Evolutionary conservation across 2,888 invertebrate species (phyloP), one percentile per base, ranked within the genome.

Genomic region (Volucella bombylans): DNA sequence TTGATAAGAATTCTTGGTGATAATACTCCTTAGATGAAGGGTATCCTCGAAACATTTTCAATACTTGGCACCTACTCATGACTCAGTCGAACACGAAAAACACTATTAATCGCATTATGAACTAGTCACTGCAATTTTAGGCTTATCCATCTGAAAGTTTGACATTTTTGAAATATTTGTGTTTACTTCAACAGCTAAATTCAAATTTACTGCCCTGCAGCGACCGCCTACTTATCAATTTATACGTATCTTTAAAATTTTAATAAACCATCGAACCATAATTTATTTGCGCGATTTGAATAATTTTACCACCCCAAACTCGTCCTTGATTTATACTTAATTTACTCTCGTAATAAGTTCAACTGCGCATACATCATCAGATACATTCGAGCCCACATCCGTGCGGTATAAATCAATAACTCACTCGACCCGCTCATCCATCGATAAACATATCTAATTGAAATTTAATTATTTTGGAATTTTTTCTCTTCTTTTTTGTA

Each of bases 371-470:
- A 14, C 45, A 47, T 54, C 67, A 69, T 62, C 49, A 64, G 64
- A 62, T 57, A 71, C 31, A 31, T 54, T 68, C 67, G 61, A 71
- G 50, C 57, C 71, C 43, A 18, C 47, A 49, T 8, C 52, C 59
- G 18, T 31, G 31, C 6, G 31, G 38, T 49, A 39, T 23, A 50
- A 69, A 77, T 77, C 76, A 77, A 68, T 62, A 64, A 50, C 15
- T 47, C 62, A 62, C 54, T 62, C 52, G 10, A 62, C 62, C 55
- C 52, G 10, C 10, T 49, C 15, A 14, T 61, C 55, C 41, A 78
- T 71, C 71, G 57, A 78, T 64, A 71, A 61, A 67, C 78, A 15
- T 12, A 59, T 64, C 78, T 65, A 78, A 78, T 78, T 78, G 78
- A 78, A 78, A 78, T 65, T 71, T 64, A 78, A 71, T 39, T 78